A percentile compares a stretch with the other conserved stretches of the same genome.
These are phyloP conservation scores for Desmodus rotundus DNA, from an alignment of 2,113 vertebrate genomes.

Conservation along the genomic window DNA sequence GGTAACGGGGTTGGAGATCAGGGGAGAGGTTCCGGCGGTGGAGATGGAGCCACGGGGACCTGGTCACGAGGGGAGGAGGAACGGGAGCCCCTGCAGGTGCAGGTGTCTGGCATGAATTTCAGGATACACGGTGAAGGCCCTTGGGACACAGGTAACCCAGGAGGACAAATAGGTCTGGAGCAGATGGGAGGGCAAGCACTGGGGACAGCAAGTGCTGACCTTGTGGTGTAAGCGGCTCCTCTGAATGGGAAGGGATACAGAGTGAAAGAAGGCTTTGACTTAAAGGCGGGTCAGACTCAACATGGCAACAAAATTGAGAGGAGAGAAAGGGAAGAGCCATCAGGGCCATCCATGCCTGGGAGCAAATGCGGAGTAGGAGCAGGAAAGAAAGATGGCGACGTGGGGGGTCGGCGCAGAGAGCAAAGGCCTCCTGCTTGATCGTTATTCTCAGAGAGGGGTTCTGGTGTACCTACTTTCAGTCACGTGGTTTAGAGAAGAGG, in stretches of 20 bases:
- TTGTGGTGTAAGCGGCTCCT: neutral
- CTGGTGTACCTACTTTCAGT: neutral
- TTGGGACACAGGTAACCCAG: neutral
- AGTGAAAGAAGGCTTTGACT: neutral
- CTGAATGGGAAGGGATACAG: neutral
- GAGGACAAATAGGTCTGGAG: neutral
- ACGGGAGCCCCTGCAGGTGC: too few species aligned
- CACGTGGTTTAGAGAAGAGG: neutral
- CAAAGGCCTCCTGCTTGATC: too few species aligned
- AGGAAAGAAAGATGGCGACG: neutral
- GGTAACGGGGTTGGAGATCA: neutral
- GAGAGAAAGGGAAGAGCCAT: neutral
- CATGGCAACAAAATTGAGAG: neutral
- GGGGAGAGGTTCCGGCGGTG: neutral
- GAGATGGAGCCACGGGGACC: neutral
- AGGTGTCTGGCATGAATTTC: neutral
- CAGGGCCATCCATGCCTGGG: neutral
- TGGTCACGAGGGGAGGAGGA: neutral
- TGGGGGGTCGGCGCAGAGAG: neutral
- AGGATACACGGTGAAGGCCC: neutral
- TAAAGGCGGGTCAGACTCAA: neutral
- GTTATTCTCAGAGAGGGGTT: neutral
- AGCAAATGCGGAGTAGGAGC: neutral
- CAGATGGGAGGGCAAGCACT: neutral
- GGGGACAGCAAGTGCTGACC: neutral